These are phyloP conservation scores for Varroa destructor DNA, from an alignment of 1,140 invertebrate genomes.

Conservation along the genomic window DNA sequence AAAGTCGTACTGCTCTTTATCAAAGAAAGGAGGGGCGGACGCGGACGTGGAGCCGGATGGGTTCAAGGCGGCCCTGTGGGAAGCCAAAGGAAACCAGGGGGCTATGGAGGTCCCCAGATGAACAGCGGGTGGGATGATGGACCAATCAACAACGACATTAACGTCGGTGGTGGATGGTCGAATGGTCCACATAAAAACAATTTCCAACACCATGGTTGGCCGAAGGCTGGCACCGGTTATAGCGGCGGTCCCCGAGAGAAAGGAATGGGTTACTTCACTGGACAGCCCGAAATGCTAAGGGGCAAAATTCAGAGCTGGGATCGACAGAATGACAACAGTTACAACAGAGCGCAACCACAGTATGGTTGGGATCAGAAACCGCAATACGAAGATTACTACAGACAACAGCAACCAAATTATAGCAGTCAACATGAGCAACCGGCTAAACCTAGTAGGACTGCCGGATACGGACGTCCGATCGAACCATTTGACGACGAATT, in stretches of 20 bases:
- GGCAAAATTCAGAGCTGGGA: conserved; percentile 18
- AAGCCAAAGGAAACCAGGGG: no score
- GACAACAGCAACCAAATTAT: no score
- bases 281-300: neutral
- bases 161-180: conserved; percentile 1
- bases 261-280: conserved; percentile 15
- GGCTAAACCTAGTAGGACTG: neutral
- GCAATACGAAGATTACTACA: neutral
- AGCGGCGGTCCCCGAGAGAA: neutral
- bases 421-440: neutral
- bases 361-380: conserved; percentile 16
- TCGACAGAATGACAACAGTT: neutral
- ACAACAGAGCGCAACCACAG: neutral
- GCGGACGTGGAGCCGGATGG: conserved; percentile 6
- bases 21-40: neutral
- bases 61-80: conserved; percentile 1
- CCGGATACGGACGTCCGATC: conserved; percentile 2
- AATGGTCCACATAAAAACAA: neutral
- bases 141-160: no score
- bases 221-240: neutral
- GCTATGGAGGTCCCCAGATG: no score
- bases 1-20: conserved; percentile 11
- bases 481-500: conserved; percentile 22
- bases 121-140: no score
- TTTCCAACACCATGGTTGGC: neutral